Base-by-base conservation (phyloP, 2,888 invertebrate genomes). In the Polylopha cassiicola region DNA sequence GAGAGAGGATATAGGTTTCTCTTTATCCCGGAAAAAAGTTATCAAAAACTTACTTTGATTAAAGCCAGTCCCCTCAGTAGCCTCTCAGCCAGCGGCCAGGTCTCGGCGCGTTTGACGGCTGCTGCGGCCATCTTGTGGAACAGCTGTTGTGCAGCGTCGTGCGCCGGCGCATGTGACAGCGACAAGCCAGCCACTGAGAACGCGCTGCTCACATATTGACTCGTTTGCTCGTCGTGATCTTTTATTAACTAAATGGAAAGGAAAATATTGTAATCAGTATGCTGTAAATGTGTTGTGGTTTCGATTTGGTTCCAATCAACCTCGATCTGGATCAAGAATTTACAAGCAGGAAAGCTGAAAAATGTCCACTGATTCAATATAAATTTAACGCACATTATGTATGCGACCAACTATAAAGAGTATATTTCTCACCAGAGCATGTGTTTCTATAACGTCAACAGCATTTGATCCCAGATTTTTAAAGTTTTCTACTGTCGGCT, bases 41-140 rank as follows among this genome's bases (percentile, higher is more conserved):
- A 9, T 4, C 23, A 18, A 8, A 22, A 18, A 28, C 56, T 58
- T 70, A 93, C 93, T 87, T 94, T 94, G 22, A 94, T 88, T 2
- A 94, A 76, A 1, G 90, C 91, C 7, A 93, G 69, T 31, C 89
- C 88, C 0, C 90, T 84, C 10, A 94, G 75, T 51, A 93, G 64
- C 3, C 84, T 69, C 62, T 94, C 92, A 17, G 90, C 89, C 3
- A 91, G 73, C 9, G 82, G 51, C 50, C 90, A 87, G 3, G 82
- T 37, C 11, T 59, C 48, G 0, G 69, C 69, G 39, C 59, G 63
- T 1, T 63, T 61, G 44, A 85, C 71, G 13, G 87, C 73, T 8
- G 75, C 73, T 22, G 82, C 68, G 41, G 51, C 57, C 6, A 86
- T 55, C 1, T 88, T 81, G 54, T 85, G 72, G 55, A 89, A 90